These are phyloP conservation scores for Oreochromis tanganicae DNA, from an alignment of 2,113 vertebrate species.

Conservation along the genomic window DNA sequence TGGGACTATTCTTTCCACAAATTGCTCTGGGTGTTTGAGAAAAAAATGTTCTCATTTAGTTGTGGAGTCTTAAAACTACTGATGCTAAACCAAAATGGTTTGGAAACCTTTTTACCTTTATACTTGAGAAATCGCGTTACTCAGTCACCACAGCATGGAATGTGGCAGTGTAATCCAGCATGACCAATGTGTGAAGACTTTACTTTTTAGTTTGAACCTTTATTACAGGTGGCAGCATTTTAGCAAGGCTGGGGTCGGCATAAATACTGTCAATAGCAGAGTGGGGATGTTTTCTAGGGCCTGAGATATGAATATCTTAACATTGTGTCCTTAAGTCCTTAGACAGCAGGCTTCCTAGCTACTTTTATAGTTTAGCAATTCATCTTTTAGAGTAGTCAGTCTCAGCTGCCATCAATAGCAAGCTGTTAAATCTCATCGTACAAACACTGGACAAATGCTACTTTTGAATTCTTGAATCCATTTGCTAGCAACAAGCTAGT, in stretches of 20 bases:
- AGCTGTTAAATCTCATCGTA: not conserved
- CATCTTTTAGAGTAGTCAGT: not conserved
- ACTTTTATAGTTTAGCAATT: not conserved
- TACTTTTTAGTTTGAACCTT: not conserved
- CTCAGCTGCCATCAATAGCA: not conserved
- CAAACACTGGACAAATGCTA: not conserved
- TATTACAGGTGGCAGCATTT: not conserved
- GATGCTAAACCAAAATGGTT: constrained; percentile 7
- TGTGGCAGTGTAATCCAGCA: not conserved
- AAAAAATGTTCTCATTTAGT: constrained; percentile 23
- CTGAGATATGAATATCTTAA: not conserved
- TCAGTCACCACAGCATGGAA: not conserved
- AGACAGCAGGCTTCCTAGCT: not conserved
- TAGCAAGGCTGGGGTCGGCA: not conserved
- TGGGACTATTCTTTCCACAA: constrained; percentile 7
- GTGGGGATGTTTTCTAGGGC: not conserved
- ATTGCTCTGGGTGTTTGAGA: constrained; percentile 2
- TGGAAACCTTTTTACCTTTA: not conserved
- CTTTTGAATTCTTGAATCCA: not conserved
- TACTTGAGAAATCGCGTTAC: not conserved
- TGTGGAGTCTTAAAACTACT: constrained; percentile 1
- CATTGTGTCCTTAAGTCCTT: not conserved
- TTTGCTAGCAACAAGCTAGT: accelerated
- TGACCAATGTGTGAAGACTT: not conserved
- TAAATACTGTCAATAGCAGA: not conserved